phyloP scores from a whole-genome alignment of 1,140 invertebrate genomes.

The Bombus waltoni region DNA sequence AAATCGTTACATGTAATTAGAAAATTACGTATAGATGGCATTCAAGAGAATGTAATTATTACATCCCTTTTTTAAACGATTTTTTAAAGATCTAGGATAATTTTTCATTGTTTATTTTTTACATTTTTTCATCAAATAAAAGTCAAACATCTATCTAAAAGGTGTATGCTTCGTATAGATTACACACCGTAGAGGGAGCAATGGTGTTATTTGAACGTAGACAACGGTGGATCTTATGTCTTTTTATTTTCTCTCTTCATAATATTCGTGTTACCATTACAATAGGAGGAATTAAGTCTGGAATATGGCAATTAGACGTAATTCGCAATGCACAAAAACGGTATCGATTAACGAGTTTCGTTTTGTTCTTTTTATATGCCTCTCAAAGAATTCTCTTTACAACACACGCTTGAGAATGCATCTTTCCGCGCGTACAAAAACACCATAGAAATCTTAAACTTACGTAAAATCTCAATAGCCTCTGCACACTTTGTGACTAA shows the following conservation, averaged over 20 bases:
- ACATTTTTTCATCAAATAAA: background rate
- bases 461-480: conserved; percentile 63
- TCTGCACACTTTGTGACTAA: conserved; percentile 63
- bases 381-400: conserved; percentile 58
- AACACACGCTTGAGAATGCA: conserved; percentile 57
- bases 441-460: conserved; percentile 59
- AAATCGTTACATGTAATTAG: too few relatives aligned
- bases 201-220: background rate
- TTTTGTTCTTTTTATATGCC: conserved; percentile 54
- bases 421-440: conserved; percentile 51
- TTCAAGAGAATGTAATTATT: too few relatives aligned
- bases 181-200: background rate
- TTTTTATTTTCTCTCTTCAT: conserved; percentile 74
- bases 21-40: too few relatives aligned
- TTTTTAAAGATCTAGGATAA: too few relatives aligned
- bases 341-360: conserved; percentile 61
- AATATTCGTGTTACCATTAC: conserved; percentile 75
- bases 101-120: background rate
- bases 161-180: too few relatives aligned
- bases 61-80: too few relatives aligned
- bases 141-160: background rate
- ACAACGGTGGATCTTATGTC: conserved; percentile 59
- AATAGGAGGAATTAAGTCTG: conserved; percentile 75
- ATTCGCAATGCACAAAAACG: conserved; percentile 66
- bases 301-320: conserved; percentile 74